Conservation (phyloP, 2,113 vertebrate species). For the Cinclus mexicanus region DNA sequence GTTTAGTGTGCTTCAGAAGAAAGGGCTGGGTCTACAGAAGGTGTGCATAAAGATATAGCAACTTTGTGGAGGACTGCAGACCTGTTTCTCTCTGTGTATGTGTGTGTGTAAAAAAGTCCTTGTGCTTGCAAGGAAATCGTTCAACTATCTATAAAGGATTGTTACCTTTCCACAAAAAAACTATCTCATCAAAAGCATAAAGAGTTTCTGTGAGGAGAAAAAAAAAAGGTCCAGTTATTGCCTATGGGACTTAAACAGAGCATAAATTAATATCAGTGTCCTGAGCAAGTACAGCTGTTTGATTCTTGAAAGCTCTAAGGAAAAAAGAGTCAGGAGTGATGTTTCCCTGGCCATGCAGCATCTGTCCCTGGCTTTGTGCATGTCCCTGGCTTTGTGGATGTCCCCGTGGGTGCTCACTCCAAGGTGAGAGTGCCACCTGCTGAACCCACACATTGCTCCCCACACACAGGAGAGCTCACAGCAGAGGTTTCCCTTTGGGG, state of each 20-base stretch:
- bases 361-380: no score
- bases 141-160: neutral
- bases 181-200: neutral
- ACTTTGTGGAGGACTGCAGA: neutral
- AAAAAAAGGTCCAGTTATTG: neutral
- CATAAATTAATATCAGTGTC: neutral
- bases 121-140: neutral
- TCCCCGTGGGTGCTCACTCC: neutral
- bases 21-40: neutral
- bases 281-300: fast-evolving
- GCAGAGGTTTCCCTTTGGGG: neutral
- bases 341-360: neutral
- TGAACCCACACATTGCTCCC: neutral
- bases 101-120: neutral
- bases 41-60: neutral
- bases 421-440: constrained; percentile 37
- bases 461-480: neutral
- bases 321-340: neutral
- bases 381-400: no score
- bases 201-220: neutral
- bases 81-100: neutral
- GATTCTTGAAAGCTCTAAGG: neutral
- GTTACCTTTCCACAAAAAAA: neutral
- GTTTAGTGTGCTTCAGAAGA: neutral
- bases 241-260: neutral